phyloP scores from a whole-genome alignment of 2,888 invertebrate species.

The Diaphora mendica region DNA sequence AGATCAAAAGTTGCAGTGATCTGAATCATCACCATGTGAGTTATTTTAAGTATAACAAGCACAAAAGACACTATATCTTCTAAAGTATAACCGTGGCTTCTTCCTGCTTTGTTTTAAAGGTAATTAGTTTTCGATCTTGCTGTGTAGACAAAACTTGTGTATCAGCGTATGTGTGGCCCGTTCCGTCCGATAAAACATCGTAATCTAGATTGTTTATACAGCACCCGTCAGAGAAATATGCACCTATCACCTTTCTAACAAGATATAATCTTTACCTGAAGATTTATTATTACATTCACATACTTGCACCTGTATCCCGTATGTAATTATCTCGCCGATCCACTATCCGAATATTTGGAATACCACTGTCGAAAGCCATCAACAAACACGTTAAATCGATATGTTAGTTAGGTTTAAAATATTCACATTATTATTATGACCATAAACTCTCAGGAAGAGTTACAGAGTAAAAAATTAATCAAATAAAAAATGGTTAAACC shows the following conservation, averaged over 20 bases:
- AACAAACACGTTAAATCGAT: too few species aligned
- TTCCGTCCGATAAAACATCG: constrained; percentile 13
- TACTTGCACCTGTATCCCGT: too few species aligned
- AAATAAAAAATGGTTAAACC: too few species aligned
- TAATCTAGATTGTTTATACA: constrained; percentile 5
- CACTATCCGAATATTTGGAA: too few species aligned
- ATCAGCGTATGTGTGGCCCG: background rate
- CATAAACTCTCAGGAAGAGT: too few species aligned
- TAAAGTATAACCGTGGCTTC: background rate
- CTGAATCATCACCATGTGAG: background rate
- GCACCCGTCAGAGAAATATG: constrained; percentile 6
- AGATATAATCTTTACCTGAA: too few species aligned
- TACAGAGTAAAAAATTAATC: too few species aligned
- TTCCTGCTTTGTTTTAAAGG: constrained; percentile 2
- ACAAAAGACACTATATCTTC: background rate
- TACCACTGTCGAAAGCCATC: too few species aligned
- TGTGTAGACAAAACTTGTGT: constrained; percentile 6
- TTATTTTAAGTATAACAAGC: background rate
- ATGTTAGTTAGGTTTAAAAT: too few species aligned
- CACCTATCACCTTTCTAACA: background rate
- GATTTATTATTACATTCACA: too few species aligned
- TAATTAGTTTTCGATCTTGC: background rate
- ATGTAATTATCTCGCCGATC: too few species aligned
- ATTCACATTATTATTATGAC: too few species aligned
- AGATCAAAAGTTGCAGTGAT: background rate